Conservation (phyloP, 2,113 vertebrate genomes). For the Leucoraja erinaceus region DNA sequence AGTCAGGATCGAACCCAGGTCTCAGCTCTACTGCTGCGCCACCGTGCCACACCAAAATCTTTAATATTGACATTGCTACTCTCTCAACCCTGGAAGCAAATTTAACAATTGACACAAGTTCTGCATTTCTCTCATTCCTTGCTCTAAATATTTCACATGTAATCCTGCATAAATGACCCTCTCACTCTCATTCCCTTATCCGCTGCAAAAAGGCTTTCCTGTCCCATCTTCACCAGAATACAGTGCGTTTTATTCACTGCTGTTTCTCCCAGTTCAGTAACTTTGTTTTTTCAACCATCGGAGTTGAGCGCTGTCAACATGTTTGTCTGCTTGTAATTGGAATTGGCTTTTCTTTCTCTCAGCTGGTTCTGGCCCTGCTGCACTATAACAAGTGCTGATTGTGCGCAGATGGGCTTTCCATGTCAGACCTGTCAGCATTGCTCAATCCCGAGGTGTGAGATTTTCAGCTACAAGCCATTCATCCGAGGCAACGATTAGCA, state of each 20-base stretch:
- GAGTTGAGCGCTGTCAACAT: constrained; percentile 33
- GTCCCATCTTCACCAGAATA: background rate
- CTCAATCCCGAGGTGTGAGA: constrained; percentile 16
- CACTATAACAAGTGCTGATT: constrained; percentile 30
- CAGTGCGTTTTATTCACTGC: background rate
- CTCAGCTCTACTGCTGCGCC: too few relatives aligned
- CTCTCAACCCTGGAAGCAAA: background rate
- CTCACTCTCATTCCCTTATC: background rate
- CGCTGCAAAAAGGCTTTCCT: background rate
- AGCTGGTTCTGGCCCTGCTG: constrained; percentile 16
- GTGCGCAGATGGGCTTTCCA: constrained; percentile 22
- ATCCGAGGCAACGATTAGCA: constrained; percentile 5
- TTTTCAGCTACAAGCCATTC: constrained; percentile 12
- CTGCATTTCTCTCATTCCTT: background rate
- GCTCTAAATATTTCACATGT: background rate
- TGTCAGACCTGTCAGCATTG: constrained; percentile 30
- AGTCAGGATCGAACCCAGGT: too few relatives aligned
- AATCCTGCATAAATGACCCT: background rate
- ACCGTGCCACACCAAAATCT: too few relatives aligned
- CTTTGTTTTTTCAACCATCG: constrained; percentile 21
- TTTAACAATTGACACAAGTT: background rate
- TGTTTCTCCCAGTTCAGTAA: background rate
- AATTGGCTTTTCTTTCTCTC: constrained; percentile 30
- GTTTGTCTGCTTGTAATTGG: constrained; percentile 34
- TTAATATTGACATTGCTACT: background rate